phyloP scores from a whole-genome alignment of 2,797 vertebrate genomes.

The Nyctalus aviator region DNA sequence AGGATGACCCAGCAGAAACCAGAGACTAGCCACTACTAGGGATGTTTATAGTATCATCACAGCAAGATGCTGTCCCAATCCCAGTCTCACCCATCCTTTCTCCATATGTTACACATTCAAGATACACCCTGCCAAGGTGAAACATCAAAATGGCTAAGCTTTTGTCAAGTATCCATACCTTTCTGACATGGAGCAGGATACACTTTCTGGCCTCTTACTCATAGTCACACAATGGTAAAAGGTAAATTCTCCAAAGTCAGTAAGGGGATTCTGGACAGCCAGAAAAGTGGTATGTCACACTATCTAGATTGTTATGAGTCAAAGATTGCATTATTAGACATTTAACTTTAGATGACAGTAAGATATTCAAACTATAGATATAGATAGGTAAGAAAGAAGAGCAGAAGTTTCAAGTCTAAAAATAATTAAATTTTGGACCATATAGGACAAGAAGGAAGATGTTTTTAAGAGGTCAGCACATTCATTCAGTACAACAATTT shows the following conservation, averaged over 20 bases:
- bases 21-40: background rate
- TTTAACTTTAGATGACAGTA: background rate
- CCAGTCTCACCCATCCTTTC: background rate
- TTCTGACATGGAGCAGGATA: background rate
- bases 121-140: background rate
- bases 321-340: background rate
- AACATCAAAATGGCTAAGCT: background rate
- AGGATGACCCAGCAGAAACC: background rate
- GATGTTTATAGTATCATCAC: background rate
- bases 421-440: slow-evolving; percentile 32
- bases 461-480: background rate
- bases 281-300: background rate
- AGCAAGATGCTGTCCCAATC: background rate
- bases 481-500: slow-evolving; percentile 6
- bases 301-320: background rate
- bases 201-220: background rate
- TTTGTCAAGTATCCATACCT: background rate
- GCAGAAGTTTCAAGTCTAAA: slow-evolving; percentile 13
- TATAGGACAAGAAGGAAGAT: background rate
- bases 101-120: background rate
- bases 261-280: background rate
- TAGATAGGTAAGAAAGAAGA: background rate
- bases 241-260: background rate
- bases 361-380: background rate
- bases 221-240: background rate